Evolutionary conservation across 2,888 invertebrate species (phyloP), one percentile per base, ranked within the genome.

Genomic region (Erebia palarica): DNA sequence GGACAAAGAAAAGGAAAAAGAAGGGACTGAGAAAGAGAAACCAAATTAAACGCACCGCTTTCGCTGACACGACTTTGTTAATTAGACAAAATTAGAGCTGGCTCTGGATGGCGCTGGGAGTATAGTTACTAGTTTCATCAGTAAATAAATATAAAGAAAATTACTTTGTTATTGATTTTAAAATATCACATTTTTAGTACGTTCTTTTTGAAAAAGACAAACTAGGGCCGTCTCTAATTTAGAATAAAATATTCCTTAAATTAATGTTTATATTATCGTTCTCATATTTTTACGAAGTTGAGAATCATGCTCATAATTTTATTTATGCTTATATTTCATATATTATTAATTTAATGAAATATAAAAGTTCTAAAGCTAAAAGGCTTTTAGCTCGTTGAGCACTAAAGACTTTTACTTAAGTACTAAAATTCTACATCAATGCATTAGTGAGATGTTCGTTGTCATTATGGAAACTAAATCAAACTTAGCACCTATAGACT

Each of bases 11-110:
- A 88, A 90, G 70, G 90, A 91, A 55, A 83, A 82, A 60, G 82
- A 82, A 64, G 84, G 82, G 77, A 81, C 83, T 74, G 91, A 92
- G 73, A 91, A 90, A 78, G 90, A 91, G 67, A 92, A 92, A 81
- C 84, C 89, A 73, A 87, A 86, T 82, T 91, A 82, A 89, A 86
- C 79, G 81, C 82, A 82, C 79, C 78, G 82, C 82, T 82, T 80
- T 76, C 75, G 78, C 81, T 74, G 76, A 77, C 77, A 78, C 74
- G 81, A 81, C 74, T 75, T 81, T 77, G 77, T 78, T 78, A 78
- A 65, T 74, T 78, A 78, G 55, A 47, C 67, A 61, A 53, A 53
- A 61, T 68, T 70, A 73, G 73, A 49, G 70, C 18, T 71, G 74
- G 70, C 73, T 76, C 67, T 27, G 3, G 27, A 3, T 21, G 21